Evolutionary conservation across 1,140 invertebrate species (phyloP), one percentile per base, ranked within the genome.

Genomic region (Brachionus rotundiformis): DNA sequence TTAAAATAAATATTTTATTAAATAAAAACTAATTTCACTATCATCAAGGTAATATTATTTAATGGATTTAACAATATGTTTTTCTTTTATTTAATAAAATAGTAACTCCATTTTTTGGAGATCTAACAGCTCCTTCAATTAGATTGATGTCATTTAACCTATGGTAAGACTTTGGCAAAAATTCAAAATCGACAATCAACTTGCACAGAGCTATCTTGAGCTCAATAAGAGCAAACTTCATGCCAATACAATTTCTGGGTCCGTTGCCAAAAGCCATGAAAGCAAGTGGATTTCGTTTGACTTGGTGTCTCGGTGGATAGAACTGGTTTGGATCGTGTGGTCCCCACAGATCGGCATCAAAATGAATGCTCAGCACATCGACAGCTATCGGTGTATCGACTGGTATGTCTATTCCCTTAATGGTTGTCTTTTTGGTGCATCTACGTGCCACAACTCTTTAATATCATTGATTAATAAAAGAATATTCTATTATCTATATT

Each of bases 201-300:
- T 84, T 83, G 2, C 82, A 83, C 10, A 87, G 82, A 1, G 86
- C 84, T 4, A 86, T 77, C 75, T 87, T 87, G 5, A 85, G 84
- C 79, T 87, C 86, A 11, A 86, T 27, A 23, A 86, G 83, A 11
- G 86, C 86, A 54, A 87, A 86, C 47, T 86, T 84, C 82, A 86
- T 85, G 33, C 77, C 77, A 39, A 88, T 85, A 81, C 87, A 88
- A 77, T 85, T 86, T 49, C 87, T 84, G 0, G 87, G 87, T 11
- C 87, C 87, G 25, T 85, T 85, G 6, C 86, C 86, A 81, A 88
- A 88, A 11, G 87, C 86, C n/a, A 88, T 71, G 73, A 83, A 88
- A 4, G 83, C 84, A 31, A 85, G 85, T 1, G 85, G 84, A 44
- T 83, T 68, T 19, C 85, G 83, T 11, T 83, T 73, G 0, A 44